phyloP scores from a whole-genome alignment of 2,888 invertebrate genomes.

The Apodemia duryi region DNA sequence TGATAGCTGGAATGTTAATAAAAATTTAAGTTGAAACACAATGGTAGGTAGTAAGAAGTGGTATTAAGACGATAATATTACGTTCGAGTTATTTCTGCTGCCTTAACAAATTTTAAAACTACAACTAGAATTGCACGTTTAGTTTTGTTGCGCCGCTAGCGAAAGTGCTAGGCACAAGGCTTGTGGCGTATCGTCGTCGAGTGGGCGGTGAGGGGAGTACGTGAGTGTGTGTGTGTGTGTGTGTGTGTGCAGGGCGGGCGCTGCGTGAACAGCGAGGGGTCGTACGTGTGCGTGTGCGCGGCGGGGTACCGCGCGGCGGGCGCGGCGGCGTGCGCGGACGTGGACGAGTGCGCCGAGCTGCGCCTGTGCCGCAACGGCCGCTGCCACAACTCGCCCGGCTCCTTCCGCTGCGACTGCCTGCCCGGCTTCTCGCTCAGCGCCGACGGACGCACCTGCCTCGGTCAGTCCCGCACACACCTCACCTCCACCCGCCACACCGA shows the following conservation, averaged over 20 bases:
- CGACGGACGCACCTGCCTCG: conserved; percentile 88
- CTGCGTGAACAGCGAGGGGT: conserved; percentile 90
- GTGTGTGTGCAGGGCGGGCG: conserved; percentile 81
- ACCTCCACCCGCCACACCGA: no score
- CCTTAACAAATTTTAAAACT: no score
- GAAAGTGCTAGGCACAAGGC: no score
- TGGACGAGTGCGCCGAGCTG: conserved; percentile 56
- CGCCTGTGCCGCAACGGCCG: conserved; percentile 71
- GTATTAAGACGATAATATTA: no score
- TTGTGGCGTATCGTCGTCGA: no score
- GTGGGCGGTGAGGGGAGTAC: no score
- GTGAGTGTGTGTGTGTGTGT: not conserved
- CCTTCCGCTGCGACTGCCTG: conserved; percentile 88
- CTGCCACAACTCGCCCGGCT: conserved; percentile 89
- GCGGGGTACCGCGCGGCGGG: conserved; percentile 84
- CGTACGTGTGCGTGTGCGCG: conserved; percentile 91
- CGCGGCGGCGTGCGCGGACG: conserved; percentile 62
- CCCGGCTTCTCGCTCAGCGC: conserved; percentile 88
- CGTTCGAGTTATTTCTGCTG: no score
- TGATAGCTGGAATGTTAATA: no score
- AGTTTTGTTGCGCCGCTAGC: no score
- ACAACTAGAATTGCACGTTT: no score
- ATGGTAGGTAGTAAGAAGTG: no score
- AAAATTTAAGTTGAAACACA: no score
- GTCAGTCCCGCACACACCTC: conserved; percentile 49